phyloP scores from a whole-genome alignment of 2,888 invertebrate genomes.

The Ectemnius lituratus region DNA sequence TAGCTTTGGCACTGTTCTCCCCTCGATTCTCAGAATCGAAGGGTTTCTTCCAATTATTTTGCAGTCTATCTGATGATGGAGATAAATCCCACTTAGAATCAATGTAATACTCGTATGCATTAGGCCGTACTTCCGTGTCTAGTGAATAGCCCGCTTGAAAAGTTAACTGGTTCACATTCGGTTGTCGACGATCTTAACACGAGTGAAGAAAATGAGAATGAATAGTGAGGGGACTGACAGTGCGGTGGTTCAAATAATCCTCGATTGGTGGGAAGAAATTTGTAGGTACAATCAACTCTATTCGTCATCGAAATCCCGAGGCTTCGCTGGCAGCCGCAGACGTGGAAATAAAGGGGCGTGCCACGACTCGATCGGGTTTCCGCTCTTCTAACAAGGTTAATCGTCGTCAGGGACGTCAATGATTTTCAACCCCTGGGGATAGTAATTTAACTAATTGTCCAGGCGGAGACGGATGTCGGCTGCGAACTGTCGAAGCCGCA shows the following conservation, averaged over 20 bases:
- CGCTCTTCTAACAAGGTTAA: constrained; percentile 45
- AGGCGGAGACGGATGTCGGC: constrained; percentile 39
- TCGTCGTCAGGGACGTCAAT: constrained; percentile 44
- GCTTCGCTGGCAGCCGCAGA: background rate
- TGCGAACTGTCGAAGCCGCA: constrained; percentile 51
- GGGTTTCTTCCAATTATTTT: too few relatives aligned
- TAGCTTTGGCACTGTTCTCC: too few relatives aligned
- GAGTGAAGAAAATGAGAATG: background rate
- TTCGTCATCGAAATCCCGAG: background rate
- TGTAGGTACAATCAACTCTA: background rate
- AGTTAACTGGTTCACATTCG: background rate
- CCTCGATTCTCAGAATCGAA: too few relatives aligned
- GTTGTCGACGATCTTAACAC: background rate
- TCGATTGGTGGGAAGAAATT: background rate
- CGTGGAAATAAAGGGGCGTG: background rate
- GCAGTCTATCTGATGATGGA: too few relatives aligned
- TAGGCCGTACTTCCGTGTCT: too few relatives aligned
- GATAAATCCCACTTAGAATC: too few relatives aligned
- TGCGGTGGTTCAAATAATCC: background rate
- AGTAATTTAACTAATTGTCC: constrained; percentile 58
- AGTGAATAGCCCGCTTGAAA: too few relatives aligned
- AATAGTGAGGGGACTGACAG: background rate
- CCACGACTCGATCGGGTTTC: constrained; percentile 18
- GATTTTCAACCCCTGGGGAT: constrained; percentile 43
- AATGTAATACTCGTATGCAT: too few relatives aligned